A percentile compares a stretch with the other conserved stretches of the same genome.
Conservation (phyloP, 2,888 invertebrate genomes). For the Drosophila tripunctata region DNA sequence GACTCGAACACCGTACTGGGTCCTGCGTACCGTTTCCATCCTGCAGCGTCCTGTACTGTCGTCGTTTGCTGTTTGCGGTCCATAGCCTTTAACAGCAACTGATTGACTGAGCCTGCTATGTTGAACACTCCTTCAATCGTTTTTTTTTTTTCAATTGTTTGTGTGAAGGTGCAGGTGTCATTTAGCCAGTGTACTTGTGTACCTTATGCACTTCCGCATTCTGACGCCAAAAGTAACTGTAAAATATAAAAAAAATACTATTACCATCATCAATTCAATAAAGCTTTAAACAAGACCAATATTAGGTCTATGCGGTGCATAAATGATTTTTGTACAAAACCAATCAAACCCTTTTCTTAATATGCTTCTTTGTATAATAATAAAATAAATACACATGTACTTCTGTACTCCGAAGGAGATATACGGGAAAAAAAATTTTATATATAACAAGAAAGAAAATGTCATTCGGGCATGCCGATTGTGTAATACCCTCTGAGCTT, state of each 20-base stretch:
- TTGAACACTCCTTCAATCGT: conserved; percentile 15
- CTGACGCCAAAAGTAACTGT: conserved; percentile 39
- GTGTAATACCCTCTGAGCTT: too few relatives aligned
- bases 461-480: too few relatives aligned
- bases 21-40: neutral
- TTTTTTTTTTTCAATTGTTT: conserved; percentile 9
- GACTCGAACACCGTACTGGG: conserved; percentile 4
- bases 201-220: conserved; percentile 61
- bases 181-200: conserved; percentile 46
- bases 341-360: neutral
- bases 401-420: too few relatives aligned
- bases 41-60: neutral
- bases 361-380: neutral
- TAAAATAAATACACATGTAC: too few relatives aligned
- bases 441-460: too few relatives aligned
- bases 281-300: conserved; percentile 18
- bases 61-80: neutral
- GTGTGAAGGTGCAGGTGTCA: conserved; percentile 30
- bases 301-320: too few relatives aligned
- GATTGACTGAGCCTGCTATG: conserved; percentile 43
- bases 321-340: neutral
- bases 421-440: too few relatives aligned
- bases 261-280: conserved; percentile 64
- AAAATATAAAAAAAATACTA: conserved; percentile 38
- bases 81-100: conserved; percentile 40